These are phyloP conservation scores for Drosophila anceps DNA, from an alignment of 2,888 invertebrate species.

Conservation along the genomic window DNA sequence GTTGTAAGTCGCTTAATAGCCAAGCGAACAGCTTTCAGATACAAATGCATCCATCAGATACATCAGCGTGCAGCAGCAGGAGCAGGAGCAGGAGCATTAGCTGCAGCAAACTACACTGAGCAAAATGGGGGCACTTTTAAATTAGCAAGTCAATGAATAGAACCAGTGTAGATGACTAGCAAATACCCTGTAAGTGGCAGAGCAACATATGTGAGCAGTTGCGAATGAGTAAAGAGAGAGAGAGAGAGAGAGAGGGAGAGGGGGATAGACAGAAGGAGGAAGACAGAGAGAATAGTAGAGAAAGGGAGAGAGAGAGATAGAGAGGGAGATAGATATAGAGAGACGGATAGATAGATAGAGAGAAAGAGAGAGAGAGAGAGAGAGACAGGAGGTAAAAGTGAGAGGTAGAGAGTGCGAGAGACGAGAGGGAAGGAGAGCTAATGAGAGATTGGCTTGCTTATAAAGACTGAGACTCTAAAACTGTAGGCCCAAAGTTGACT, in stretches of 20 bases:
- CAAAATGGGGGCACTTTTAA: background rate
- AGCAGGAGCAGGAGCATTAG: background rate
- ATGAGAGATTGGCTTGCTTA: background rate
- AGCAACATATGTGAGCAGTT: no score
- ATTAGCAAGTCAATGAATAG: background rate
- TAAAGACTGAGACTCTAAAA: background rate
- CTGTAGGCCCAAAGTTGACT: no score
- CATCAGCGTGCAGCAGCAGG: conserved; percentile 6
- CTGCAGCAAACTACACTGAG: conserved; percentile 13
- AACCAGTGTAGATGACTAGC: background rate
- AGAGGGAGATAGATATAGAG: background rate
- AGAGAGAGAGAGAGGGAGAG: background rate
- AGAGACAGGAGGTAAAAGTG: background rate
- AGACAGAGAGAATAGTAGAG: background rate
- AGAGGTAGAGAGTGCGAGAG: background rate
- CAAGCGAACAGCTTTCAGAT: conserved; percentile 40
- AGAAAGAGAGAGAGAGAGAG: background rate
- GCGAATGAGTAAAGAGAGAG: no score
- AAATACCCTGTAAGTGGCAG: background rate
- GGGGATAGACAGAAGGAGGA: background rate
- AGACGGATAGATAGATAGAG: background rate
- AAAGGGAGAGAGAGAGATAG: background rate
- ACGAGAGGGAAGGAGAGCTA: background rate
- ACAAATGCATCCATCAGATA: conserved; percentile 48
- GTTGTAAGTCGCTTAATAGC: conserved; percentile 58